Conservation (phyloP, 1,140 invertebrate genomes). For the Dysdera silvatica region DNA sequence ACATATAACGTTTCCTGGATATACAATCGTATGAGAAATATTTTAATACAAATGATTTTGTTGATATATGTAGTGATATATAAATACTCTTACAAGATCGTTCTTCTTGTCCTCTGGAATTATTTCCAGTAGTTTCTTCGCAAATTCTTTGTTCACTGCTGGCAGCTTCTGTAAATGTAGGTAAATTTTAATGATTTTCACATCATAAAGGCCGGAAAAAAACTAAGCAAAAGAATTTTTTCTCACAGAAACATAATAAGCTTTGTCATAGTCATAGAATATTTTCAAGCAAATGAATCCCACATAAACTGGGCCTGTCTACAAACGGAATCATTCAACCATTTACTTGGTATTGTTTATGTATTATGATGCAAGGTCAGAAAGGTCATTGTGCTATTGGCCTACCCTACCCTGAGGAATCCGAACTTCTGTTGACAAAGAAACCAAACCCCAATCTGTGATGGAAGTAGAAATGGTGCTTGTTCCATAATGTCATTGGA, state of each 20-base stretch:
- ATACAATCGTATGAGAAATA: background rate
- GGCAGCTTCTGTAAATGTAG: conserved; percentile 48
- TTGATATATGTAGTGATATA: background rate
- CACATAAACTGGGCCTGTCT: no score
- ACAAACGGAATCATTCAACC: no score
- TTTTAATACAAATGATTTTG: conserved; percentile 2
- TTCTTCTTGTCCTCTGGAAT: conserved; percentile 49
- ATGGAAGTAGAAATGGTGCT: no score
- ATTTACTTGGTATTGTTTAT: no score
- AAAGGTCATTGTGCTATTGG: no score
- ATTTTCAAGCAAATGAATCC: background rate
- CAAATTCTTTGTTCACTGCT: conserved; percentile 58
- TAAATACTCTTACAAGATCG: conserved; percentile 17
- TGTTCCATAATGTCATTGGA: no score
- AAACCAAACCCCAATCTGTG: no score
- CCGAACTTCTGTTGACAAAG: no score
- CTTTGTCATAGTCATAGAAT: background rate
- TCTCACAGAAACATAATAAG: conserved; percentile 6
- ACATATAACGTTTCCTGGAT: background rate
- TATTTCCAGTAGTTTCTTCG: conserved; percentile 67
- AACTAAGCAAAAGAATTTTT: background rate
- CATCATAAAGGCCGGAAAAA: no score
- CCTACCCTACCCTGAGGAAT: no score
- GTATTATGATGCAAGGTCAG: no score
- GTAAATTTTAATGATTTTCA: no score